phyloP scores from a whole-genome alignment of 2,888 invertebrate species.

The Heliconius hortense region DNA sequence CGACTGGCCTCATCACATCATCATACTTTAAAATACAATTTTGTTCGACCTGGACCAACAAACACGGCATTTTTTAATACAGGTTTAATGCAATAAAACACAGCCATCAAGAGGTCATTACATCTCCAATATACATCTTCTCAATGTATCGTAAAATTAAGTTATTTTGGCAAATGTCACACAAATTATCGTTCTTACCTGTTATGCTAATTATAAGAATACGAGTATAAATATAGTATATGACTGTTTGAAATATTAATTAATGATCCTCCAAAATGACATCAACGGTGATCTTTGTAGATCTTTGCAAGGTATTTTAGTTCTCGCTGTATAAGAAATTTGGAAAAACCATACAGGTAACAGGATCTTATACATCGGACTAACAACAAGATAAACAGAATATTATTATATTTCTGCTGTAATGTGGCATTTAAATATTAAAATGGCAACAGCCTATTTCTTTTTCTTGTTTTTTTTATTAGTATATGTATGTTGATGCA shows the following conservation, averaged over 20 bases:
- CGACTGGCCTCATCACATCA: not conserved
- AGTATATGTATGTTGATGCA: not conserved
- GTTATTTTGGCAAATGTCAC: slow-evolving; percentile 11
- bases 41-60: not conserved
- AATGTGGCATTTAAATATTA: not conserved
- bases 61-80: not conserved
- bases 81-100: slow-evolving; percentile 11
- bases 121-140: slow-evolving; percentile 1
- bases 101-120: slow-evolving; percentile 24
- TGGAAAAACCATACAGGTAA: slow-evolving; percentile 3
- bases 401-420: not conserved
- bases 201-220: slow-evolving; percentile 34
- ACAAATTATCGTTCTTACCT: slow-evolving; percentile 18
- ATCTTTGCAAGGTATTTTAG: not conserved
- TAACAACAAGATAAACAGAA: not conserved
- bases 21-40: not conserved
- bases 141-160: slow-evolving; percentile 1
- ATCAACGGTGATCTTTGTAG: slow-evolving; percentile 1
- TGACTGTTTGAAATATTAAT: slow-evolving; percentile 29
- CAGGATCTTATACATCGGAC: not conserved
- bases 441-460: not conserved
- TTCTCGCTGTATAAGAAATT: not conserved
- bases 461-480: not conserved
- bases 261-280: slow-evolving; percentile 9
- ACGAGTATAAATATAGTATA: slow-evolving; percentile 25